Base-by-base conservation (phyloP, 2,888 invertebrate species). In the Acanthosepion lycidas region DNA sequence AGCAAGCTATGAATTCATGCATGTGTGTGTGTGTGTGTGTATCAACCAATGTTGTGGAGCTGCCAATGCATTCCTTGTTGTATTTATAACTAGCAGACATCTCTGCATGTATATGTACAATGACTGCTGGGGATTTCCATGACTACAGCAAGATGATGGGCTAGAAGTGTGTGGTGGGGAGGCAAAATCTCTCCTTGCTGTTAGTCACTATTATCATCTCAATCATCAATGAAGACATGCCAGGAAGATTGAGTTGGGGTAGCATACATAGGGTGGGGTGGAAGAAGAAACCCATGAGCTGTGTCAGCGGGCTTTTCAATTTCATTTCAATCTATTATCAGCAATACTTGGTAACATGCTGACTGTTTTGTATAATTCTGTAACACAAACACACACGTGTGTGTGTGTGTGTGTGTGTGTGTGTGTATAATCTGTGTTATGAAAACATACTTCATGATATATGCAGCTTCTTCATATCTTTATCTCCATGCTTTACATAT, bases 161-260 rank as follows among this genome's bases (percentile, higher is more conserved):
- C 9, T 33, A 33, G 78, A 33, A 33, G 78, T 78, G 26, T 15
- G n/a, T 23, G 64, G 64, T 26, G 26, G 64, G 64, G 26, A 5
- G n/a, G 78, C 33, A 78, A 78, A 78, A n/a, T 78, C 78, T 78
- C 33, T 78, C 78, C n/a, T n/a, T 33, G 33, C 18, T 78, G 78
- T 78, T 78, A 78, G 78, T 78, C n/a, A 78, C 78, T 78, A 78
- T 78, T 78, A 78, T 78, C n/a, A 78, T 78, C 78, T 78, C n/a
- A 15, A 78, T 78, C 33, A 78, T 78, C 78, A 78, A n/a, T 59
- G 59, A 59, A 59, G 59, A 59, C 20, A 59, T 23, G 23, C 59
- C 26, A 59, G 23, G 55, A 59, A 59, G 20, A 59, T 59, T 59
- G 15, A 12, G 78, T 23, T 33, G 15, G 6, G 78, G 78, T 78